Base-by-base conservation (phyloP, 2,797 vertebrate species). In the Rhinophrynus dorsalis region DNA sequence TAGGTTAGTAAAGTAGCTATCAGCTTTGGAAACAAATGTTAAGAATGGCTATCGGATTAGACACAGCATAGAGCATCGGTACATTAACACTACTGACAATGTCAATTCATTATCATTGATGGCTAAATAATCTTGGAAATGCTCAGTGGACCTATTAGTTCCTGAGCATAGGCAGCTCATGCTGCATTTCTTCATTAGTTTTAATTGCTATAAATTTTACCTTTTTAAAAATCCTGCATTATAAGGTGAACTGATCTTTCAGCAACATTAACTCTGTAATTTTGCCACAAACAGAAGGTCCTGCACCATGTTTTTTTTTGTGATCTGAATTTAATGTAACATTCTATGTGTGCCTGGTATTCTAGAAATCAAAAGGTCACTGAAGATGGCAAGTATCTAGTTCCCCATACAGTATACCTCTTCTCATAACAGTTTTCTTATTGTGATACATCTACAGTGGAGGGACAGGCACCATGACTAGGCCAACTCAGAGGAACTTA, bases 151-250 rank as follows among this genome's bases (percentile, higher is more conserved):
- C 88, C 88, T 88, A 86, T 90, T 90, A 89, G 89, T 90, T 90
- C 89, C 88, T 80, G 86, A 84, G 83, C 82, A 87, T 87, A 88
- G 89, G 85, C 87, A 89, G 90, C 81, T 86, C 85, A 84, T 83
- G 85, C 88, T 84, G 88, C 85, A 87, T 89, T 91, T 90, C 90
- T 90, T 90, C 89, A 90, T 91, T 88, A 90, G 86, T 76, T 90
- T 88, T 90, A 90, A 90, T 90, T 89, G 85, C 87, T 86, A 84
- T 90, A 87, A 88, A 90, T 90, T 89, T 87, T 85, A 87, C 84
- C 84, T 90, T 89, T 89, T 86, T 84, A 81, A 87, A 89, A 89
- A 87, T 80, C 84, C 80, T 77, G 82, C 83, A 90, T 85, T 90
- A 82, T 88, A 86, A 91, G 87, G 89, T 91, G 86, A 90, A 83